Conservation (phyloP, 2,113 vertebrate genomes). For the Macrotis lagotis region DNA sequence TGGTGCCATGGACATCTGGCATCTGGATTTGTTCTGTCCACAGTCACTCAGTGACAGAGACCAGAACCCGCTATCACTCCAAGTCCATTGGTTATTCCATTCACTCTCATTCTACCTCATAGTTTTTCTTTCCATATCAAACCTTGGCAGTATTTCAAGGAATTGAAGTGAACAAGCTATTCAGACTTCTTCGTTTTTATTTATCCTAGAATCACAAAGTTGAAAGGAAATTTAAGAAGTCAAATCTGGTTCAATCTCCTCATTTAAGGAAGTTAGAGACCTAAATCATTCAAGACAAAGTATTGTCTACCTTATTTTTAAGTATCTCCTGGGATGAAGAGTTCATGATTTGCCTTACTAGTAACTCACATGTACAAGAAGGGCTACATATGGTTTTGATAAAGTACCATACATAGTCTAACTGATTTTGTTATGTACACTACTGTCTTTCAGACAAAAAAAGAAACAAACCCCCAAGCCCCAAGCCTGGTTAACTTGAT, state of each 20-base stretch:
- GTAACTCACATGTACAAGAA: background rate
- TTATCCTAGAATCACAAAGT: slow-evolving; percentile 36
- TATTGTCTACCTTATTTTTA: background rate
- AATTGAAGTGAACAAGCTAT: slow-evolving; percentile 18
- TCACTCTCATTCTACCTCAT: background rate
- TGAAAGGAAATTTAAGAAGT: background rate
- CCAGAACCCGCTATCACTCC: background rate
- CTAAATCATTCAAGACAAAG: background rate
- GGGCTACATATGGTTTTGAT: slow-evolving; percentile 24
- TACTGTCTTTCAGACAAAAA: slow-evolving; percentile 10
- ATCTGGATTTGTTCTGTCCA: background rate
- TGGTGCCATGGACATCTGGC: background rate
- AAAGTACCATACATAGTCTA: slow-evolving; percentile 12
- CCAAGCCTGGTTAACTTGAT: background rate
- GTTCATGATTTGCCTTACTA: background rate
- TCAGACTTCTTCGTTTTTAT: slow-evolving; percentile 5
- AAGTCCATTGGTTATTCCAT: background rate
- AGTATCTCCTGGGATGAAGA: background rate
- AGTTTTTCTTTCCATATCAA: background rate
- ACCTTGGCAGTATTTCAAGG: background rate
- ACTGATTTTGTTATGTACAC: background rate
- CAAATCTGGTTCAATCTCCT: background rate
- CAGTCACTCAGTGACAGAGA: background rate
- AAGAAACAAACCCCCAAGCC: background rate
- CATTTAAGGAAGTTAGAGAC: background rate